phyloP scores from a whole-genome alignment of 2,888 invertebrate genomes.

The Opisthograptis luteolata region DNA sequence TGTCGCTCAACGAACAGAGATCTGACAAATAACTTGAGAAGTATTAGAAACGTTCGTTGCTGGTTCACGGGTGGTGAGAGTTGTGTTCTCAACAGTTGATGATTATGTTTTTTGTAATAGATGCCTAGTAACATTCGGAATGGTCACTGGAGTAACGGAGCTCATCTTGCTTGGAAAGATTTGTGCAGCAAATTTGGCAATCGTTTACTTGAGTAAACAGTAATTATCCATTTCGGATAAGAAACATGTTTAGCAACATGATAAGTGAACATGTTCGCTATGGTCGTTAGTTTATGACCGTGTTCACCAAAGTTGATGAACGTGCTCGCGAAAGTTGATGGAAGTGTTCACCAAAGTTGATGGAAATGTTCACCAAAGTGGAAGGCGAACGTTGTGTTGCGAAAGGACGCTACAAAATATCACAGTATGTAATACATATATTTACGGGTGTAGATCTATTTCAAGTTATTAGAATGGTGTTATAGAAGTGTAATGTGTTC shows the following conservation, averaged over 20 bases:
- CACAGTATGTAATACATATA: constrained; percentile 69
- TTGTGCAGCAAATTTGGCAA: no score
- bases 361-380: constrained; percentile 14
- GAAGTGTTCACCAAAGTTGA: constrained; percentile 1
- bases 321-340: not conserved
- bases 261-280: no score
- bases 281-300: no score
- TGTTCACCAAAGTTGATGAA: not conserved
- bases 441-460: constrained; percentile 81
- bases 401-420: constrained; percentile 36
- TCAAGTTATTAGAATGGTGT: constrained; percentile 71
- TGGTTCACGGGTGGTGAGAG: not conserved
- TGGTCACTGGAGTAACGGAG: no score
- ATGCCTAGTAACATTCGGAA: no score
- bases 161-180: no score
- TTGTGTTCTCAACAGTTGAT: not conserved
- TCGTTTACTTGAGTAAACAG: no score
- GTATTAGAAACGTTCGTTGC: not conserved
- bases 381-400: constrained; percentile 12
- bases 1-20: constrained; percentile 80
- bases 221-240: no score
- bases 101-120: no score
- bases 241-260: no score
- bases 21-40: constrained; percentile 68
- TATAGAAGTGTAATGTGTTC: constrained; percentile 77